Base-by-base conservation (phyloP, 1,140 invertebrate species). In the Acromyrmex charruanus region DNA sequence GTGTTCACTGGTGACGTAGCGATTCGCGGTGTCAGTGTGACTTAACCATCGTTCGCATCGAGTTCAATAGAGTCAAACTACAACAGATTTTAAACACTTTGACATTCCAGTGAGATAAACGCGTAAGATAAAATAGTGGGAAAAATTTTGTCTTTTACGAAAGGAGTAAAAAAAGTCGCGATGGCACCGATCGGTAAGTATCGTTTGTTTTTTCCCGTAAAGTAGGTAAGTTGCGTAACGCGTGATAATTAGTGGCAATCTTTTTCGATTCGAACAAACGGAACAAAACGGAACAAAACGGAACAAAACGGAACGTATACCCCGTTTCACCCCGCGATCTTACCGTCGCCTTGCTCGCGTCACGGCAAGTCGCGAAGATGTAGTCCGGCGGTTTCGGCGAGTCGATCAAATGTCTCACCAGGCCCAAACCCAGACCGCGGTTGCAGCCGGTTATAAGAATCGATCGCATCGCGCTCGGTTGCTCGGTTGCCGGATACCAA, bases 391-490 rank as follows among this genome's bases (percentile, higher is more conserved):
- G 95, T 86, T 95, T 96, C 39, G 94, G 89, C 2, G 95, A 91
- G 59, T 94, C 90, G 5, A 95, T 84, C 35, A 98, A 91, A 93
- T 97, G 96, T 95, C 97, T 98, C 1, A 98, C 97, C 77, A 99
- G 95, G 66, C 98, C 98, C 51, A 99, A 95, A 21, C 98, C 98
- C 65, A 99, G 94, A 1, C 98, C 98, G 58, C 98, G 96, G 93
- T 98, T 99, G 72, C 97, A 97, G 28, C 98, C 98, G 10, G 98
- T 99, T 84, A 99, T 97, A 86, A 99, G 95, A 88, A 98, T 96
- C 53, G 97, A 97, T 88, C 96, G 97, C 97, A 98, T 98, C 25
- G 25, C 25, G 18, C 25, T 35, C n/a, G 18, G 53, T 35, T 35
- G 10, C 25, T 35, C n/a, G 18, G 53, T 35, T 35, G 6, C 28